Percentiles rank a stretch among this genome's conserved stretches.
Evolutionary conservation across 2,113 vertebrate species (phyloP).

Genomic region (Chitala chitala): DNA sequence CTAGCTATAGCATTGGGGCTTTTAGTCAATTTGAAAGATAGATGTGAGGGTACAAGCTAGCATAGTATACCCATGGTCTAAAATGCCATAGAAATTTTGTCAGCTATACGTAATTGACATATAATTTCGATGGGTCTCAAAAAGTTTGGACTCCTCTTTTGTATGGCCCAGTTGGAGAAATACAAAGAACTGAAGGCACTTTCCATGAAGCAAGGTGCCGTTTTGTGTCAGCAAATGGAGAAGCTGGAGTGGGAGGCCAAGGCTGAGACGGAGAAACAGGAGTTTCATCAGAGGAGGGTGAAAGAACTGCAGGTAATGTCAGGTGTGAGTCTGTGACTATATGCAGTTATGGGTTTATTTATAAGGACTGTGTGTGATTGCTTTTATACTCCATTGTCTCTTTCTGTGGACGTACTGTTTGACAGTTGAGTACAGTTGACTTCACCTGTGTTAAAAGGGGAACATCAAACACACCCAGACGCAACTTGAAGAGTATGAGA

Average conservation of each 20-base stretch:
- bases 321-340: background rate
- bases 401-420: background rate
- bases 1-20: no score
- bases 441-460: conserved; percentile 50
- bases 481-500: conserved; percentile 72
- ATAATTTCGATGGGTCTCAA: no score
- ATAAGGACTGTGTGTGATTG: background rate
- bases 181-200: conserved; percentile 82
- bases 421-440: background rate
- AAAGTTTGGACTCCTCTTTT: no score
- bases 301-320: conserved; percentile 73
- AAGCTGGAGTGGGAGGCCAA: conserved; percentile 78
- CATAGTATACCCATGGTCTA: no score
- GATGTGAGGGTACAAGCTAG: no score
- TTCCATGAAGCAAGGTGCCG: conserved; percentile 68
- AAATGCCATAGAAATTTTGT: no score
- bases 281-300: conserved; percentile 70
- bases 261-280: conserved; percentile 69
- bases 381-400: background rate
- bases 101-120: no score
- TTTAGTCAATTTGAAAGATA: no score
- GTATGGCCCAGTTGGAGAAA: conserved; percentile 59
- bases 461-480: conserved; percentile 65
- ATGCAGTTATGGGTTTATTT: background rate
- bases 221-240: conserved; percentile 69